These are phyloP conservation scores for Drosophila pectinifera DNA, from an alignment of 1,140 invertebrate species.

Conservation along the genomic window DNA sequence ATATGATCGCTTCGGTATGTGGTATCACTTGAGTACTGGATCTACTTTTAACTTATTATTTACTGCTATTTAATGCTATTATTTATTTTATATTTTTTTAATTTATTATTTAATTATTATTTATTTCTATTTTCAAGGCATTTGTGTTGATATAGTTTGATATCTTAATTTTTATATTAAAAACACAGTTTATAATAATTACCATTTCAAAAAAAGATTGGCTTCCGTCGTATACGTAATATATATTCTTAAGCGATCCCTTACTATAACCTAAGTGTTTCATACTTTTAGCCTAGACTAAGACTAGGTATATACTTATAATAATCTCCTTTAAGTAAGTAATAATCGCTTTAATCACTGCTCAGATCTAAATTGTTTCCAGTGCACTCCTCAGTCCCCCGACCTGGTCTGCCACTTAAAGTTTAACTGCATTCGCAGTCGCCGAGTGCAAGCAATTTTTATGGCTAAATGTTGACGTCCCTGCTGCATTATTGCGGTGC, in stretches of 20 bases:
- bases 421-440: conserved; percentile 68
- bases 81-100: neutral
- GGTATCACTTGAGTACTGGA: too few relatives aligned
- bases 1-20: neutral
- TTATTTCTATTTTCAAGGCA: neutral
- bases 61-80: too few relatives aligned
- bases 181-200: too few relatives aligned
- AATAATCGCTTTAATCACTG: neutral
- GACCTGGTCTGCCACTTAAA: conserved; percentile 65
- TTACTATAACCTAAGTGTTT: neutral
- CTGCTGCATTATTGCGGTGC: conserved; percentile 72
- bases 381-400: conserved; percentile 2
- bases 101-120: neutral
- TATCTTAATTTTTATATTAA: too few relatives aligned
- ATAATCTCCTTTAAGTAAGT: neutral
- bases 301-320: neutral
- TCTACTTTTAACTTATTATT: neutral
- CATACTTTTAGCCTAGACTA: neutral
- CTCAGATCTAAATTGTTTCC: neutral
- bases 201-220: neutral
- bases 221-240: too few relatives aligned
- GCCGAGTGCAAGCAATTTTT: conserved; percentile 55
- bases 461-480: conserved; percentile 58
- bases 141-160: neutral
- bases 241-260: neutral